A percentile compares a stretch with the other conserved stretches of the same genome.
Conservation (phyloP, 2,113 vertebrate species). For the Caloenas nicobarica region DNA sequence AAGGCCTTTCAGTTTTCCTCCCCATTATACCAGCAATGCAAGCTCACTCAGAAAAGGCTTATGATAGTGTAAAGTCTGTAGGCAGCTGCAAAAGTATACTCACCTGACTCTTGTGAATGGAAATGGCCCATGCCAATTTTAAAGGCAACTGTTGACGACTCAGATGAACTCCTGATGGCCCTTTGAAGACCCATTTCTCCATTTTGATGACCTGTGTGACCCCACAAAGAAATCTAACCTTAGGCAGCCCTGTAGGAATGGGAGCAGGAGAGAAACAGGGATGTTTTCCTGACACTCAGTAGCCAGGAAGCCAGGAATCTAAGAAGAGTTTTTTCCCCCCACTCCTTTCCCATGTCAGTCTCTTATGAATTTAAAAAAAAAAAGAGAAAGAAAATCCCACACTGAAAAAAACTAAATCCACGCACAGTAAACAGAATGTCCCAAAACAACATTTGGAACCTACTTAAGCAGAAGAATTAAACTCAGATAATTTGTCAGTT, state of each 20-base stretch:
- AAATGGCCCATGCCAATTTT: conserved; percentile 96
- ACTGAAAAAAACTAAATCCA: background rate
- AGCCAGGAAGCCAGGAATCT: background rate
- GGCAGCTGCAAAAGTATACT: background rate
- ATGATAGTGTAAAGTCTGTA: background rate
- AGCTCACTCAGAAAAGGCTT: background rate
- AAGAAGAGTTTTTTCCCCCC: background rate
- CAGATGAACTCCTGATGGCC: conserved; percentile 80
- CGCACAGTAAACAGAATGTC: background rate
- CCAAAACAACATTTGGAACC: background rate
- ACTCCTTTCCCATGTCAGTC: background rate
- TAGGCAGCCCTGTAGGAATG: conserved; percentile 78
- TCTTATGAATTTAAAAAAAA: background rate
- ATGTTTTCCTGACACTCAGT: background rate
- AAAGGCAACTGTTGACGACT: conserved; percentile 92
- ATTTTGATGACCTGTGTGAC: conserved; percentile 82
- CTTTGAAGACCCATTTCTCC: conserved; percentile 90
- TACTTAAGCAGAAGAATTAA: background rate
- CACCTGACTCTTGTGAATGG: conserved; percentile 99
- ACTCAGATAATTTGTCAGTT: background rate
- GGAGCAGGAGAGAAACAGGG: background rate
- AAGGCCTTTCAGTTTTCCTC: background rate
- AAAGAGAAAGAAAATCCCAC: background rate
- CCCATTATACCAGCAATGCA: background rate
- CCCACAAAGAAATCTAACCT: conserved; percentile 89